A percentile compares a stretch with the other conserved stretches of the same genome.
Conservation (phyloP, 2,888 invertebrate species). For the Chrysolina haemoptera region DNA sequence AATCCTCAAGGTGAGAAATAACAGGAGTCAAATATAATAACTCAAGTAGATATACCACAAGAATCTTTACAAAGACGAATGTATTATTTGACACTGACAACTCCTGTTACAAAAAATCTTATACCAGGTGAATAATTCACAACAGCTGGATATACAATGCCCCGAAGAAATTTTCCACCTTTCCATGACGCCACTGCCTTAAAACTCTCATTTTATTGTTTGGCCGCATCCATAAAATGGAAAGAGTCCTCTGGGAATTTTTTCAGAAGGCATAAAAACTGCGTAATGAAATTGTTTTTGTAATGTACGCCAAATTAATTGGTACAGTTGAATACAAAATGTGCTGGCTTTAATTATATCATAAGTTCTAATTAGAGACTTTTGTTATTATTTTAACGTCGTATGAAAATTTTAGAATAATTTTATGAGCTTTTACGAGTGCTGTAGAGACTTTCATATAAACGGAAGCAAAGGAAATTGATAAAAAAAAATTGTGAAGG, state of each 20-base stretch:
- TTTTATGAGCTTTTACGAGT: background rate
- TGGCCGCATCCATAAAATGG: background rate
- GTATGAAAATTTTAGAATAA: background rate
- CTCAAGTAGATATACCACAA: too few relatives aligned
- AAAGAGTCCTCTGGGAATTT: background rate
- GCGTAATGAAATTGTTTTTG: conserved; percentile 6
- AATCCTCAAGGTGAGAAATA: too few relatives aligned
- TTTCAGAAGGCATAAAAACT: background rate
- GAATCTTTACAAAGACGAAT: too few relatives aligned
- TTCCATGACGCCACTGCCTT: background rate
- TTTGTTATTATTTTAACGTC: background rate
- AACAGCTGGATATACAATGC: background rate
- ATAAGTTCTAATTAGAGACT: conserved; percentile 7
- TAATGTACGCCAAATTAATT: conserved; percentile 1
- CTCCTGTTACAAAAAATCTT: too few relatives aligned
- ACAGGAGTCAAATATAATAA: too few relatives aligned
- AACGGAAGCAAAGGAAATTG: too few relatives aligned
- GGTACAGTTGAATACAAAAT: background rate
- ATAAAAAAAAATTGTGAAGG: too few relatives aligned
- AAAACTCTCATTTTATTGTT: background rate
- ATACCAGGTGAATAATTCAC: too few relatives aligned
- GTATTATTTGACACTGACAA: too few relatives aligned
- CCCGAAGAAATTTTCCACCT: too few relatives aligned
- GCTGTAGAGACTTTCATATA: too few relatives aligned
- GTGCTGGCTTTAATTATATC: background rate